Evolutionary conservation across 2,888 invertebrate species (phyloP), one percentile per base, ranked within the genome.

Genomic region (Xestoiulus laeticollis): DNA sequence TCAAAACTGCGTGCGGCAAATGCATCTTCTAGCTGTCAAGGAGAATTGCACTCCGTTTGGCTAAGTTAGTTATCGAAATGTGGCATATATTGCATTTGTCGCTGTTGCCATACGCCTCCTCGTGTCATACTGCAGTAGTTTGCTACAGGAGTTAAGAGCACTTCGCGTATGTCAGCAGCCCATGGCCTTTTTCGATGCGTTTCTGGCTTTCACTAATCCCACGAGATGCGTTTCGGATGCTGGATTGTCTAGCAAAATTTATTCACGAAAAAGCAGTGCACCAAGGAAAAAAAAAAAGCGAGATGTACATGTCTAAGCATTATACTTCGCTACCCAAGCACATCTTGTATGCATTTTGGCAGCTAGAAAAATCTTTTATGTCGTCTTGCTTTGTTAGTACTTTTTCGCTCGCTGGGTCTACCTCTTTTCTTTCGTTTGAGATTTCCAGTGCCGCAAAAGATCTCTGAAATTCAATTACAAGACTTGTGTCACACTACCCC

Each of bases 31-130:
- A 68, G 68, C 68, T 68, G 68, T 68, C 68, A 68, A 26, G 68
- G 68, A 22, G 68, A 68, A 26, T 68, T 68, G 22, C 68, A 19
- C 68, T 68, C 68, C 16, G 68, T 68, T 68, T 68, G 68, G 68
- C 68, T 68, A 68, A 68, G 68, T 68, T 68, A 68, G 68, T 68
- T 68, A 68, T 68, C 22, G 68, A 68, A 68, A 68, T 26, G 68
- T 26, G 68, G 22, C 68, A 68, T 68, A 68, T 68, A 68, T 68
- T 68, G 68, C 68, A 68, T 68, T 68, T 68, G 68, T 2, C 22
- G 68, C 68, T 68, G 68, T 68, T 68, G 68, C 26, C 68, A 8
- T 68, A 68, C 26, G 53, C n/a, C n/a, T n/a, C n/a, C 2, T 19
- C n/a, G 53, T 59, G 16, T 59, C n/a, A 43, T 43, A 43, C 53